phyloP scores from a whole-genome alignment of 1,140 invertebrate genomes.

The Meteorus sp. region DNA sequence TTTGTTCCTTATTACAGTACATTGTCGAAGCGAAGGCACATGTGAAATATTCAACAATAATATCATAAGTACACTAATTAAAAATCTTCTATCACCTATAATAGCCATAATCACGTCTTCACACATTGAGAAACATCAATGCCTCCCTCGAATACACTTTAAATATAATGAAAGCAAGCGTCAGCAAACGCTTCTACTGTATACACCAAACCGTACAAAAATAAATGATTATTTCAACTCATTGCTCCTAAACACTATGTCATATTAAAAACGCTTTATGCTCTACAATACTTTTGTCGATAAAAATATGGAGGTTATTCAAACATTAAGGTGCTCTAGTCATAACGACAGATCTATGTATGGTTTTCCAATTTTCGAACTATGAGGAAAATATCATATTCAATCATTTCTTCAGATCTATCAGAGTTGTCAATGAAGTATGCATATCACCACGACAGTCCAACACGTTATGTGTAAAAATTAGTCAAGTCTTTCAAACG shows the following conservation, averaged over 20 bases:
- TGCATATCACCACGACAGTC: too few relatives aligned
- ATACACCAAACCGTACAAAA: not conserved
- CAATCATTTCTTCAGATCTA: not conserved
- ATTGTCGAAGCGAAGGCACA: not conserved
- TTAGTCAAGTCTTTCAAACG: slow-evolving; percentile 31
- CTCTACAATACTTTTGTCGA: slow-evolving; percentile 3
- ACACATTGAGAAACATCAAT: too few relatives aligned
- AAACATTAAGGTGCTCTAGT: not conserved
- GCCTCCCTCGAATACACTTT: too few relatives aligned
- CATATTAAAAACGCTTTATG: not conserved
- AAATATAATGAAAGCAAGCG: not conserved
- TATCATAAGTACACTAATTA: not conserved
- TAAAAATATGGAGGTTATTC: slow-evolving; percentile 18
- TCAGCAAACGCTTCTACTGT: not conserved
- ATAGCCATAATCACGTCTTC: too few relatives aligned
- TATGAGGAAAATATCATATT: not conserved
- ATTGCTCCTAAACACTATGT: not conserved
- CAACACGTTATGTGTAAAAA: slow-evolving; percentile 20
- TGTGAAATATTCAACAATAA: not conserved
- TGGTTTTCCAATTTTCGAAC: not conserved
- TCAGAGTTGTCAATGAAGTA: not conserved
- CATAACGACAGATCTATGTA: not conserved
- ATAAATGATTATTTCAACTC: not conserved
- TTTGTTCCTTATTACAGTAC: not conserved
- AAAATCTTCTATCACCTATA: not conserved